Evolutionary conservation across 2,888 invertebrate species (phyloP).

Genomic region (Baronia brevicornis): DNA sequence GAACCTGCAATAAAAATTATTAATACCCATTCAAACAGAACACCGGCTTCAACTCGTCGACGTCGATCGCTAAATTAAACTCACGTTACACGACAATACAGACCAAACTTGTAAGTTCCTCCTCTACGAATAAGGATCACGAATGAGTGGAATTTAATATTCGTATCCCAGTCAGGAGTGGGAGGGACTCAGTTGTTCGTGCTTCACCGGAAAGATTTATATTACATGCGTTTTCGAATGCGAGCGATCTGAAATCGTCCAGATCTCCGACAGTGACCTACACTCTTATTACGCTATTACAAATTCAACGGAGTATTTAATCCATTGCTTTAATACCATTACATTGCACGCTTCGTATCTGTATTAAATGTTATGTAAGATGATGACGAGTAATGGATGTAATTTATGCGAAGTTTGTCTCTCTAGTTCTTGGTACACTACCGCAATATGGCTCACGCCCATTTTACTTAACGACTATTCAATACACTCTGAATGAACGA

Average conservation of each 20-base stretch:
- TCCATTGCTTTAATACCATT: too few species aligned
- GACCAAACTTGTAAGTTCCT: constrained; percentile 49
- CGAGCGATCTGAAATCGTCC: constrained; percentile 73
- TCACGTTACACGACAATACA: constrained; percentile 46
- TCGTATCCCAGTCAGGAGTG: constrained; percentile 64
- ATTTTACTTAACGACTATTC: constrained; percentile 68
- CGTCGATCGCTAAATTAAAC: constrained; percentile 37
- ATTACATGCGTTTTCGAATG: constrained; percentile 73
- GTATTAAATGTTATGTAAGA: constrained; percentile 19
- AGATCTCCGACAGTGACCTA: constrained; percentile 25
- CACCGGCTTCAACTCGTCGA: constrained; percentile 12
- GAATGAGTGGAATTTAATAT: constrained; percentile 70
- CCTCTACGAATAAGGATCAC: constrained; percentile 62
- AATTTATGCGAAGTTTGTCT: neutral
- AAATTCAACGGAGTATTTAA: constrained; percentile 21
- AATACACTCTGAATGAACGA: constrained; percentile 70
- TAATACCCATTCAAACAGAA: constrained; percentile 61
- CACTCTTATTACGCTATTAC: constrained; percentile 5
- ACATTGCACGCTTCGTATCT: constrained; percentile 27
- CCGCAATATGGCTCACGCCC: constrained; percentile 66
- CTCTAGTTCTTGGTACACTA: constrained; percentile 15
- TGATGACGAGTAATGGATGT: constrained; percentile 8
- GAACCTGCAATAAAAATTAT: constrained; percentile 70
- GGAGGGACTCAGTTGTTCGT: constrained; percentile 69
- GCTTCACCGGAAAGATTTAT: constrained; percentile 75